These are phyloP conservation scores for Gymnarchus niloticus DNA, from an alignment of 2,113 vertebrate species.

Conservation along the genomic window DNA sequence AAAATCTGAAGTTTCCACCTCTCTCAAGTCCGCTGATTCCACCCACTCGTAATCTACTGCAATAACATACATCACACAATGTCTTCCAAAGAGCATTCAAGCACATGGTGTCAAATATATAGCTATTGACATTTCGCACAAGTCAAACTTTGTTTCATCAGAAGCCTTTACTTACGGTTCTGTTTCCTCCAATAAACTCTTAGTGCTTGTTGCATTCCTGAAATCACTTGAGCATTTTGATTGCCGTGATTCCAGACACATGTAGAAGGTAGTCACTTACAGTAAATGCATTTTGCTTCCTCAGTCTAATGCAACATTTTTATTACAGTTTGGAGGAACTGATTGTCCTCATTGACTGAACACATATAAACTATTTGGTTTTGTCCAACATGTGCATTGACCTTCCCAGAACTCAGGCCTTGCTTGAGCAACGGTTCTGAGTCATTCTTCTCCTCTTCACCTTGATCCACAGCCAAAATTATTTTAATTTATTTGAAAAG, in stretches of 20 bases:
- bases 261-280: neutral
- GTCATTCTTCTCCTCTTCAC: neutral
- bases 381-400: neutral
- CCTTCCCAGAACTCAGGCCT: neutral
- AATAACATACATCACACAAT: neutral
- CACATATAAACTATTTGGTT: neutral
- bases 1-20: conserved; percentile 26
- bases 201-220: neutral
- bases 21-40: conserved; percentile 21
- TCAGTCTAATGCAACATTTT: neutral
- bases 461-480: neutral
- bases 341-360: neutral
- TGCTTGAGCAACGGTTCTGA: neutral
- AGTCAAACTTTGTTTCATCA: too few relatives aligned
- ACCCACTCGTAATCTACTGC: conserved; percentile 16
- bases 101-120: neutral
- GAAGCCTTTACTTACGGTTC: neutral
- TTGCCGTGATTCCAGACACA: neutral
- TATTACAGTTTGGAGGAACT: neutral
- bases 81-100: neutral
- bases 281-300: neutral
- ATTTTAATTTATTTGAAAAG: neutral
- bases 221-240: neutral
- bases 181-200: neutral
- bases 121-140: neutral